Conservation (phyloP, 1,140 invertebrate species). For the Aethina tumida region DNA sequence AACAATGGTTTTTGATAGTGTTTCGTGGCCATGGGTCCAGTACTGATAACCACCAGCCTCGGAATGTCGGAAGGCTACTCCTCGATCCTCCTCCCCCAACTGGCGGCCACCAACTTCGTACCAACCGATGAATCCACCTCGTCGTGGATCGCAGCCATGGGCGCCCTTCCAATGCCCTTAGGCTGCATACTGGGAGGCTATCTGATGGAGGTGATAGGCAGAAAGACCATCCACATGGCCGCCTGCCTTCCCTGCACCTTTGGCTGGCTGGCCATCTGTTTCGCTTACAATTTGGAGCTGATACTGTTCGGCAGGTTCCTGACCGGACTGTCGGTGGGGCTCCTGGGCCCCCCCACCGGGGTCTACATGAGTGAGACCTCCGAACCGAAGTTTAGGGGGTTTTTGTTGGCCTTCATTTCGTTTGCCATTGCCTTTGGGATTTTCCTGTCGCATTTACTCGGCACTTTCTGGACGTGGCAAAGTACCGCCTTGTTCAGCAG, state of each 20-base stretch:
- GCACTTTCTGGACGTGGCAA: conserved; percentile 48
- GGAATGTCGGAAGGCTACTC: conserved; percentile 13
- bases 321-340: conserved; percentile 44
- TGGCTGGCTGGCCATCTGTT: conserved; percentile 56
- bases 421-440: conserved; percentile 38
- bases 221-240: conserved; percentile 49
- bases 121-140: conserved; percentile 27
- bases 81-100: conserved; percentile 11
- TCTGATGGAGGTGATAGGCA: conserved; percentile 56
- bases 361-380: conserved; percentile 40
- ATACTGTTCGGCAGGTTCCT: conserved; percentile 56
- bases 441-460: conserved; percentile 43
- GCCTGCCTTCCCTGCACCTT: conserved; percentile 49
- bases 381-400: conserved; percentile 44
- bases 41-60: conserved; percentile 12
- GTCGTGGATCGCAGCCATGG: conserved; percentile 49
- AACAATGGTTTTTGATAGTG: too few species aligned
- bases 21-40: conserved; percentile 5
- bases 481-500: conserved; percentile 42
- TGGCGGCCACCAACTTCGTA: too few species aligned
- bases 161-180: conserved; percentile 47
- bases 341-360: conserved; percentile 16
- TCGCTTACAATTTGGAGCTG: conserved; percentile 38
- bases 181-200: conserved; percentile 48
- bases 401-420: conserved; percentile 36